Base-by-base conservation (phyloP, 2,113 vertebrate genomes). In the Amia ocellicauda region DNA sequence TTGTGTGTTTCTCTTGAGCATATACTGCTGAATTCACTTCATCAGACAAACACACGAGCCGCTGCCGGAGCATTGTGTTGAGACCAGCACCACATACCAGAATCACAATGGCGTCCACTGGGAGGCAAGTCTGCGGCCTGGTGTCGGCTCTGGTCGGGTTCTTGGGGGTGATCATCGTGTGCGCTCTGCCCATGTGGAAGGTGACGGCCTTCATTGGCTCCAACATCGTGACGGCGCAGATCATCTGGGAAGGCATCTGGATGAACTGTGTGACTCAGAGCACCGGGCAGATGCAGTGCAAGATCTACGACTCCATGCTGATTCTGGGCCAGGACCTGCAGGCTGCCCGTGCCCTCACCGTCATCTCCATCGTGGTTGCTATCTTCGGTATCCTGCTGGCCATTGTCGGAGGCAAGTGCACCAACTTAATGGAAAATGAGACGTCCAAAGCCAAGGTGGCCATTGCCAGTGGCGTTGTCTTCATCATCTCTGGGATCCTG, bases 141-240 rank as follows among this genome's bases (percentile, higher is more conserved):
- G 17, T 77, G 63, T 78, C 97, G 75, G 87, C 89, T 0, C 61
- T 93, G 60, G 3, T 97, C 55, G 95, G 96, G 4, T 91, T 93
- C 80, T 36, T 95, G 58, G 89, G 93, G 69, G 88, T 84, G 64
- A 91, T 94, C 73, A 50, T 95, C 19, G 83, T 90, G 70, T 95
- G 93, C 1, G 91, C 80, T 0, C 57, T 97, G 64, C 95, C 95
- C 23, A 93, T 91, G 91, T 98, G 95, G 95, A 86, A 85, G 45
- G 90, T 95, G 72, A 77, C 92, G 0, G 91, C 95, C 27, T 97
- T 97, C 67, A 79, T 96, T 22, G 92, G 90, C 2, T 80, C 79
- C 70, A 95, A 89, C 85, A 94, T 98, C 52, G 68, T 98, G 77
- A 93, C 91, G 0, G 76, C 92, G 1, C 93, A 97, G 86, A 87